Conservation (phyloP, 2,113 vertebrate genomes). For the Acanthochromis polyacanthus region DNA sequence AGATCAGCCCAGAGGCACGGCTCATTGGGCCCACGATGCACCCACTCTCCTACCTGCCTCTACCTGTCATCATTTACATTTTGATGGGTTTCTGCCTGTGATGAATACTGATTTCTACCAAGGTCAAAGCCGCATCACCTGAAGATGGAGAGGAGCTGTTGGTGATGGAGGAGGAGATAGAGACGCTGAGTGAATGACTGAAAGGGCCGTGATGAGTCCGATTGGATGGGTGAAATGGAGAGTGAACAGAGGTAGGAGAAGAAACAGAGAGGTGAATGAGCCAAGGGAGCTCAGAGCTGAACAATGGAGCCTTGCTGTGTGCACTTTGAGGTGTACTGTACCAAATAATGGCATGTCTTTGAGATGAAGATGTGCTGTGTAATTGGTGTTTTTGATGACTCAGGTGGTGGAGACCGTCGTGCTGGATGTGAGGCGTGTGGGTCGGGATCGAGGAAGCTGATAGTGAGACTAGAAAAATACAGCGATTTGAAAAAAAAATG, state of each 20-base stretch:
- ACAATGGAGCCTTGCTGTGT: slow-evolving; percentile 2
- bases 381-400: slow-evolving; percentile 28
- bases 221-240: background rate
- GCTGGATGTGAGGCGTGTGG: no score
- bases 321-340: background rate
- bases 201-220: background rate
- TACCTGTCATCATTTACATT: slow-evolving; percentile 77
- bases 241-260: slow-evolving; percentile 4
- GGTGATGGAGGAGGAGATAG: background rate
- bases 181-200: slow-evolving; percentile 19
- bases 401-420: no score
- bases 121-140: slow-evolving; percentile 62
- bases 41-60: slow-evolving; percentile 43
- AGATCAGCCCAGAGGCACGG: slow-evolving; percentile 66
- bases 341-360: slow-evolving; percentile 11
- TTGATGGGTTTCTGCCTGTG: slow-evolving; percentile 52
- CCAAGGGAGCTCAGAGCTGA: background rate
- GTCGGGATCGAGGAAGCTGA: no score
- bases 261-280: background rate
- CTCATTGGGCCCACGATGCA: slow-evolving; percentile 68
- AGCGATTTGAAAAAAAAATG: no score
- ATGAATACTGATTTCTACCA: slow-evolving; percentile 61
- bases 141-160: slow-evolving; percentile 14
- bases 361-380: background rate
- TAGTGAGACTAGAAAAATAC: no score